Evolutionary conservation across 1,140 invertebrate genomes (phyloP).

Genomic region (Procambarus virginalis): DNA sequence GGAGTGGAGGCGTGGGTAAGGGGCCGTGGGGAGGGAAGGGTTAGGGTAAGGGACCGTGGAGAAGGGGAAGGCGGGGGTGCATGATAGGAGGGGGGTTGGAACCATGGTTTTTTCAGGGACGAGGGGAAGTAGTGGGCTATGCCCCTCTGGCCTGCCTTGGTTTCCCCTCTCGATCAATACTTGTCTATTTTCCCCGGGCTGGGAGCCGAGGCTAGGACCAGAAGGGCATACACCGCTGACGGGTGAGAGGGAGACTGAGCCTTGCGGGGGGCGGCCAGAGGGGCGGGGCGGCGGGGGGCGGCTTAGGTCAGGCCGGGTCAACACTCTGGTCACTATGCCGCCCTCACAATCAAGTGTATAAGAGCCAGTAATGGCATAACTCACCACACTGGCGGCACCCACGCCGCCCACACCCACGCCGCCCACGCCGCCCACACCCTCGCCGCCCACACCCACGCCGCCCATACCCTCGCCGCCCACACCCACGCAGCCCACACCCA

Average conservation of each 20-base stretch:
- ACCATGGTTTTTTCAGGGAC: conserved; percentile 1
- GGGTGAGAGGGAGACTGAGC: not conserved
- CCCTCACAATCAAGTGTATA: conserved; percentile 61
- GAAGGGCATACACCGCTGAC: not conserved
- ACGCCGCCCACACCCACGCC: not conserved
- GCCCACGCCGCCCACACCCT: not conserved
- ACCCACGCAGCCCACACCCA: not conserved
- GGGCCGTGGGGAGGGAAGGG: not conserved
- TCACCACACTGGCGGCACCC: conserved; percentile 3
- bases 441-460: not conserved
- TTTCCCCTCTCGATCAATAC: conserved; percentile 58
- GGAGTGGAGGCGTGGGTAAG: not conserved
- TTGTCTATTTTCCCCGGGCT: conserved; percentile 55
- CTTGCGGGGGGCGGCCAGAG: not conserved
- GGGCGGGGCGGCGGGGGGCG: conserved; percentile 6
- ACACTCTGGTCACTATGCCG: conserved; percentile 7
- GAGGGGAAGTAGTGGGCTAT: conserved; percentile 15
- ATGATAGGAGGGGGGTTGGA: not conserved
- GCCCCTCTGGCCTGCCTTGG: conserved; percentile 37
- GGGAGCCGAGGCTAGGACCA: not conserved
- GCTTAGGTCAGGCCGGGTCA: conserved; percentile 18
- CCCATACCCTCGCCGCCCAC: not conserved
- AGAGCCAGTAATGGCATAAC: conserved; percentile 56
- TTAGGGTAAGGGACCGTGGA: not conserved
- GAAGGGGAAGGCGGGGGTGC: not conserved